phyloP scores from a whole-genome alignment of 1,140 invertebrate species.

The Heliconius hermathena region DNA sequence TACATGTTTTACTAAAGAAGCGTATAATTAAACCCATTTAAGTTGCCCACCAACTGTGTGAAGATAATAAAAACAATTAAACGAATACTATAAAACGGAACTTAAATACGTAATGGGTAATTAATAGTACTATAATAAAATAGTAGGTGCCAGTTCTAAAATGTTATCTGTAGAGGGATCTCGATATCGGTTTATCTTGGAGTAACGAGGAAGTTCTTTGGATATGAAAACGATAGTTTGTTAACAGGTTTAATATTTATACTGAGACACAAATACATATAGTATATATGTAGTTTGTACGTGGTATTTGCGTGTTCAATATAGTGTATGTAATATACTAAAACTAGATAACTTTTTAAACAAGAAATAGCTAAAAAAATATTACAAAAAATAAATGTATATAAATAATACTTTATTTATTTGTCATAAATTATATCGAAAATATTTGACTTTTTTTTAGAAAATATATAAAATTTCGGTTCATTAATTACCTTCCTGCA shows the following conservation, averaged over 20 bases:
- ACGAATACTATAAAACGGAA: slow-evolving; percentile 22
- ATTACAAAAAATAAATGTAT: too few relatives aligned
- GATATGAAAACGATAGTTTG: not conserved
- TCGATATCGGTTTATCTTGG: slow-evolving; percentile 9
- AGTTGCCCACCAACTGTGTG: slow-evolving; percentile 33
- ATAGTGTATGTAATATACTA: too few relatives aligned
- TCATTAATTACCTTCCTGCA: too few relatives aligned
- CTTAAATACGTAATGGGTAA: slow-evolving; percentile 28
- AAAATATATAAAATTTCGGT: too few relatives aligned
- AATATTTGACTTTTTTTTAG: too few relatives aligned
- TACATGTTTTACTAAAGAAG: slow-evolving; percentile 28
- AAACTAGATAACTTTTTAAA: too few relatives aligned
- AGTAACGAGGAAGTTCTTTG: slow-evolving; percentile 14
- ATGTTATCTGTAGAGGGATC: not conserved
- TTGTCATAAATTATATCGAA: too few relatives aligned
- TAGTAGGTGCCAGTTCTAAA: slow-evolving; percentile 13
- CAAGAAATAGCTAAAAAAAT: too few relatives aligned
- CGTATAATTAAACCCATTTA: slow-evolving; percentile 31
- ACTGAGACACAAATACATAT: not conserved
- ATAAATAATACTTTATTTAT: too few relatives aligned
- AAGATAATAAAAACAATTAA: slow-evolving; percentile 34
- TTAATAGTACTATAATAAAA: slow-evolving; percentile 34
- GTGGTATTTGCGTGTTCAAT: too few relatives aligned
- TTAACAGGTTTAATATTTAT: slow-evolving; percentile 2
- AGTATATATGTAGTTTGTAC: too few relatives aligned